Percentiles rank a stretch among this genome's conserved stretches.
Evolutionary conservation across 1,140 invertebrate genomes (phyloP).

Genomic region (Sweltsa coloradensis): DNA sequence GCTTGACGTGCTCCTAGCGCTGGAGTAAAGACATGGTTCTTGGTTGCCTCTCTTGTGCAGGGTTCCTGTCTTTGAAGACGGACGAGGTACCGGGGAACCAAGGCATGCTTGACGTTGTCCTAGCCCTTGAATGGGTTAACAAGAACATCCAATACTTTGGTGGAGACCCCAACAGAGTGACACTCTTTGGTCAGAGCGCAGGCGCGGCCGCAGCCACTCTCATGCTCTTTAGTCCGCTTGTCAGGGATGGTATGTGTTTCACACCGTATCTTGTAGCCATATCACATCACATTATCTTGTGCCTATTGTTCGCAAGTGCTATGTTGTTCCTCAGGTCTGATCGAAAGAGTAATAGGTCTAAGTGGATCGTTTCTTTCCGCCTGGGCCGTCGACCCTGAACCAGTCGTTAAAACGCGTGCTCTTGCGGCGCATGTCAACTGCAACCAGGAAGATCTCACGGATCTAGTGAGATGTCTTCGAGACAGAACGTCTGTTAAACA

Average conservation of each 20-base stretch:
- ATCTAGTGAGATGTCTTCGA: slow-evolving; percentile 17
- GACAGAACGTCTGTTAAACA: slow-evolving; percentile 13
- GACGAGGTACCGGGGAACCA: slow-evolving; percentile 23
- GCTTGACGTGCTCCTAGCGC: not conserved
- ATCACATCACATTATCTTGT: too few relatives aligned
- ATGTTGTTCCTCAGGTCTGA: too few relatives aligned
- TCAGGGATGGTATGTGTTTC: not conserved
- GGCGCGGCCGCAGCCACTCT: slow-evolving; percentile 19
- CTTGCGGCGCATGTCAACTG: slow-evolving; percentile 18
- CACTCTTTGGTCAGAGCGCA: slow-evolving; percentile 14
- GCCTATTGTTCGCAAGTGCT: too few relatives aligned
- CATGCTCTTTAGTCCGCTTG: slow-evolving; percentile 18
- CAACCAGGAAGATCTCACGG: slow-evolving; percentile 3
- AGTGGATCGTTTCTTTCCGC: slow-evolving; percentile 36
- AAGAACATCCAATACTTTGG: slow-evolving; percentile 29
- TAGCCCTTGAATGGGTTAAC: slow-evolving; percentile 31
- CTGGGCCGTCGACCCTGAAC: slow-evolving; percentile 21
- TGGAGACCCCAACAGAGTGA: slow-evolving; percentile 29
- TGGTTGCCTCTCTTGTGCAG: slow-evolving; percentile 12
- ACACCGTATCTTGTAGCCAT: too few relatives aligned
- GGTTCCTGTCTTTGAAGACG: slow-evolving; percentile 19
- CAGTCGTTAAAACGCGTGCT: slow-evolving; percentile 11
- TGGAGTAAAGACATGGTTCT: too few relatives aligned
- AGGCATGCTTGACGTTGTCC: slow-evolving; percentile 30
- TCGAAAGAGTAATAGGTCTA: slow-evolving; percentile 42